Base-by-base conservation (phyloP, 1,140 invertebrate species). In the Drosophila burlai region DNA sequence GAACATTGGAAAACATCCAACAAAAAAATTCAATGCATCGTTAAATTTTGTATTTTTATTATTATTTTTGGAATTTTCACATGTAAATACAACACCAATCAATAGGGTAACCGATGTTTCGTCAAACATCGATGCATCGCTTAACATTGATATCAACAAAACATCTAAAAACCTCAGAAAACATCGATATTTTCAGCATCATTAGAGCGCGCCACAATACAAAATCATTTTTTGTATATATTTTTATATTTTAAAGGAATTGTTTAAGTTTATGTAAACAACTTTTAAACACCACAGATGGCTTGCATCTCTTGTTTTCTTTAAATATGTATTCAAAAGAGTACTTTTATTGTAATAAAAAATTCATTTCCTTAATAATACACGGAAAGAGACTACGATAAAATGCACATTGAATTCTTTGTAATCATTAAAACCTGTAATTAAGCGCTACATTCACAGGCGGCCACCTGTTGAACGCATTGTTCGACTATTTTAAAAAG, bases 401-500 rank as follows among this genome's bases (percentile, higher is more conserved):
- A 79, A 79, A 80, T 67, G 52, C 68, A 62, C 21, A 42, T 11
- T 36, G 7, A 43, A 21, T 42, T 18, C 1, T n/a, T 43, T 66
- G 26, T n/a, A 18, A 34, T 18, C 9, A 21, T 54, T 3, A 21
- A 21, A 24, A 24, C 13, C 21, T 57, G 36, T 40, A 57, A 26
- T 40, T 26, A n/a, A 26, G 55, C 31, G 71, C 31, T 72, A 7
- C 36, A 64, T 26, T 49, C 59, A 58, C 63, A 76, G 5, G 34
- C 49, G 7, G 40, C 42, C 47, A 90, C 57, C 54, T 89, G 84
- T 43, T 81, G 66, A 24, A 92, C 29, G 77, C 92, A 93, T 79
- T 93, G 71, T 77, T 91, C 80, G 29, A 95, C 93, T 73, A 95
- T 94, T 65, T 93, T 84, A 24, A 91, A 85, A n/a, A 96, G 72